These are phyloP conservation scores for Rallus limicola DNA, from an alignment of 2,113 vertebrate genomes.

Conservation along the genomic window DNA sequence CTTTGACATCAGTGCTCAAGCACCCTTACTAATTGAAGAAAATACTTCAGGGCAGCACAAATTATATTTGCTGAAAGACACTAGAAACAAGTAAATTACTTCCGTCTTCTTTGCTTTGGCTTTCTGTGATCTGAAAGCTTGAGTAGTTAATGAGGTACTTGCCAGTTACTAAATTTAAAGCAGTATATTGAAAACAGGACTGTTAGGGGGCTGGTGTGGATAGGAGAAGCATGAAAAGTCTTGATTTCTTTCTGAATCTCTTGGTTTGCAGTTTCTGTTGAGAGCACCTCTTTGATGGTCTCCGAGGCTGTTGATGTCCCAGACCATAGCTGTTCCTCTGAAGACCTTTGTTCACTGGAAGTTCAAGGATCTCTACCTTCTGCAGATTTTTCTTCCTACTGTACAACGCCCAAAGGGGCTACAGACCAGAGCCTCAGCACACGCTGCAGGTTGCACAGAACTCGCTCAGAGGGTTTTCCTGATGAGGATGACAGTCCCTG, in stretches of 20 bases:
- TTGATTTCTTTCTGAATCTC: not conserved
- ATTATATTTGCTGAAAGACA: not conserved
- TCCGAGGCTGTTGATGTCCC: conserved; percentile 81
- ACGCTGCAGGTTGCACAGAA: conserved; percentile 57
- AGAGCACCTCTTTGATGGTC: conserved; percentile 83
- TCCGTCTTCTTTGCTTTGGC: not conserved
- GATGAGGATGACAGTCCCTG: conserved; percentile 32
- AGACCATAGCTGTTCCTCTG: conserved; percentile 83
- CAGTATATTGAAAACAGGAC: not conserved
- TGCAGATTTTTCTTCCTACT: conserved; percentile 80
- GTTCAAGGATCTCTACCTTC: conserved; percentile 80
- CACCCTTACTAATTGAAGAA: not conserved
- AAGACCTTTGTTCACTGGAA: conserved; percentile 87
- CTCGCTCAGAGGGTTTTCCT: conserved; percentile 63
- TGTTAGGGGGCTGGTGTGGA: too few relatives aligned
- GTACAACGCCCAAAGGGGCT: conserved; percentile 66
- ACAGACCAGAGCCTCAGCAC: conserved; percentile 73
- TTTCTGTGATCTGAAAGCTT: not conserved
- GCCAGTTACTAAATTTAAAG: not conserved
- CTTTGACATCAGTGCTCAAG: not conserved
- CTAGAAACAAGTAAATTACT: not conserved
- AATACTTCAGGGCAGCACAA: not conserved
- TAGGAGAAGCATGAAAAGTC: not conserved
- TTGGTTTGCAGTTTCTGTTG: conserved; percentile 79
- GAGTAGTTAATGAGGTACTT: not conserved